These are phyloP conservation scores for Drosophila bipectinata DNA, from an alignment of 1,140 invertebrate genomes.

Conservation along the genomic window DNA sequence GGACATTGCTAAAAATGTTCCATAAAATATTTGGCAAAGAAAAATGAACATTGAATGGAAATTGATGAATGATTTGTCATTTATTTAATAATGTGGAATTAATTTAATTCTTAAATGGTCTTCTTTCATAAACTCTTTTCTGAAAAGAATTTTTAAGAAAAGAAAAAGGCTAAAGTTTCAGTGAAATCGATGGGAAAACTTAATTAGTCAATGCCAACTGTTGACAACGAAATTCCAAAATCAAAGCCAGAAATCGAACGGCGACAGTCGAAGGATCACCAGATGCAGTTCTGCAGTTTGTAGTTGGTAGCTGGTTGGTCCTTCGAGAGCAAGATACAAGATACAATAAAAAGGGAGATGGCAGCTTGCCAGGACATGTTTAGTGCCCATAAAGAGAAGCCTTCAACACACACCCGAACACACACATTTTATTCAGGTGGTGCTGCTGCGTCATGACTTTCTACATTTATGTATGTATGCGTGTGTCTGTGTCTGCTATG, in stretches of 20 bases:
- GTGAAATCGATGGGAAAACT: conserved; percentile 36
- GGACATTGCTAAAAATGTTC: neutral
- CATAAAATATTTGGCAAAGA: neutral
- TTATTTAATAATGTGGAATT: no score
- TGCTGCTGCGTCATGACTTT: conserved; percentile 13
- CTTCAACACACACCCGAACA: conserved; percentile 4
- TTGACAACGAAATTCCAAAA: conserved; percentile 12
- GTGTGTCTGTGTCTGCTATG: neutral
- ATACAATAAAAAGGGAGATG: conserved; percentile 38
- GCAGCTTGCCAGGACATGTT: conserved; percentile 51
- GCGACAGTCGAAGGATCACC: conserved; percentile 27
- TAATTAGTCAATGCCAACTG: conserved; percentile 50
- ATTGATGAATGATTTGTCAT: conserved; percentile 2
- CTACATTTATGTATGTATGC: conserved; percentile 11
- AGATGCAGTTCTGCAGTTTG: conserved; percentile 21
- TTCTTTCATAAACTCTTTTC: no score
- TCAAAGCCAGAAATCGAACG: neutral
- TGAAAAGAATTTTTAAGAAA: no score
- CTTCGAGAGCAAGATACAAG: conserved; percentile 9
- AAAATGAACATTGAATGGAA: neutral
- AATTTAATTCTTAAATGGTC: no score
- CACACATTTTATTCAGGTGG: conserved; percentile 15
- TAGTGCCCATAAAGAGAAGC: conserved; percentile 38
- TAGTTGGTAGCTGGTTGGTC: neutral
- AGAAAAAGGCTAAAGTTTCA: no score